Evolutionary conservation across 1,140 invertebrate genomes (phyloP).

Genomic region (Zaprionus camerounensis): DNA sequence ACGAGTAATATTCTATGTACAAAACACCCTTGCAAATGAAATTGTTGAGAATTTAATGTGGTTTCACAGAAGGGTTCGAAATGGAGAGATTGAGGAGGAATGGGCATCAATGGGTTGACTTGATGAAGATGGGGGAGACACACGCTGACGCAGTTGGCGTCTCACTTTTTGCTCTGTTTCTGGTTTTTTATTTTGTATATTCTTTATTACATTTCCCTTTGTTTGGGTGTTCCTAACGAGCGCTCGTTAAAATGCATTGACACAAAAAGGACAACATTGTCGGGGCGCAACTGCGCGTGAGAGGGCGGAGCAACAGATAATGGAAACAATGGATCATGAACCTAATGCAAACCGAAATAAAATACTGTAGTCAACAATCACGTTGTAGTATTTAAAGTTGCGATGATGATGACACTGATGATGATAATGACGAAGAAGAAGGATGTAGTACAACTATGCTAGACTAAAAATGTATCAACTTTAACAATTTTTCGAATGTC

Average conservation of each 20-base stretch:
- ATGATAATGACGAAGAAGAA: neutral
- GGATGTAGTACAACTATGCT: constrained; percentile 44
- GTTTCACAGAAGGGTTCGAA: constrained; percentile 7
- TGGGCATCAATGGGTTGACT: neutral
- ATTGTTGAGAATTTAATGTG: constrained; percentile 41
- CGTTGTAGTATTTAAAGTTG: constrained; percentile 62
- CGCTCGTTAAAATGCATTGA: constrained; percentile 80
- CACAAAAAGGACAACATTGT: constrained; percentile 76
- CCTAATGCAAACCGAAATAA: constrained; percentile 55
- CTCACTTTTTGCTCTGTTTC: constrained; percentile 26
- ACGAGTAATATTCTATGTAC: constrained; percentile 27
- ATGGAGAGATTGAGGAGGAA: neutral
- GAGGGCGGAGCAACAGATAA: constrained; percentile 67
- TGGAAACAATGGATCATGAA: constrained; percentile 80
- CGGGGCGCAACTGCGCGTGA: constrained; percentile 16
- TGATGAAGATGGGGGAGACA: constrained; percentile 8
- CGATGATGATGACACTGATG: constrained; percentile 29
- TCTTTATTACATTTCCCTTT: constrained; percentile 75
- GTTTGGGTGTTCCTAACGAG: constrained; percentile 68
- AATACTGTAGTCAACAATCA: constrained; percentile 78
- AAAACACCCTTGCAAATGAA: constrained; percentile 46
- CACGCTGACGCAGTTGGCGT: constrained; percentile 41
- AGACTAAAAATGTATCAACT: constrained; percentile 74
- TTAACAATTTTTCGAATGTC: constrained; percentile 65
- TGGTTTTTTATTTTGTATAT: constrained; percentile 35